These are phyloP conservation scores for Timandra comae DNA, from an alignment of 2,888 invertebrate genomes.

Conservation along the genomic window DNA sequence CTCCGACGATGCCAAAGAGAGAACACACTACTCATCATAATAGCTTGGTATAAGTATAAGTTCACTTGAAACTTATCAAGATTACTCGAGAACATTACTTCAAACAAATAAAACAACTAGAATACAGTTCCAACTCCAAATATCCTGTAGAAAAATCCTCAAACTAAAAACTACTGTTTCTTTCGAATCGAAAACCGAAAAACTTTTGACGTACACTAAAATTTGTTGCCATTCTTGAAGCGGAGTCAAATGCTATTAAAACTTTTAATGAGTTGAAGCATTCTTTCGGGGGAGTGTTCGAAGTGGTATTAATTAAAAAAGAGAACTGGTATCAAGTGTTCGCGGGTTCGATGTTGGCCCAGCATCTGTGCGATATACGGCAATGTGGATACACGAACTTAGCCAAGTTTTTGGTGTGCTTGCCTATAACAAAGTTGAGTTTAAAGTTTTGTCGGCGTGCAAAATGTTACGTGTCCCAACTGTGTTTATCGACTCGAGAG, in stretches of 20 bases:
- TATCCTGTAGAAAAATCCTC: slow-evolving; percentile 3
- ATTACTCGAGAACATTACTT: too few species aligned
- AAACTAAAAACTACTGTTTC: slow-evolving; percentile 32
- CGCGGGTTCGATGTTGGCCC: slow-evolving; percentile 37
- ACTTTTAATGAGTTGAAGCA: slow-evolving; percentile 74
- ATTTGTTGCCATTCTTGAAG: slow-evolving; percentile 59
- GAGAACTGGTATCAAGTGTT: slow-evolving; percentile 57
- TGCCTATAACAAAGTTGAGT: slow-evolving; percentile 36
- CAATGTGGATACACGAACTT: slow-evolving; percentile 20
- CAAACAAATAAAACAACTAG: too few species aligned
- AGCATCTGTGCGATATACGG: slow-evolving; percentile 34
- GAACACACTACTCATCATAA: too few species aligned
- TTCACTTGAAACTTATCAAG: too few species aligned
- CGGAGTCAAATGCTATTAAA: slow-evolving; percentile 73
- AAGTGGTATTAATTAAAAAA: slow-evolving; percentile 76
- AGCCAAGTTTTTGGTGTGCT: slow-evolving; percentile 21
- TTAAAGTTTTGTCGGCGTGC: slow-evolving; percentile 24
- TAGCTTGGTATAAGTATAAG: too few species aligned
- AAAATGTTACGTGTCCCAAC: slow-evolving; percentile 25
- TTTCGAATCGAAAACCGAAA: slow-evolving; percentile 40
- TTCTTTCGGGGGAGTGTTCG: slow-evolving; percentile 69
- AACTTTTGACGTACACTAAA: slow-evolving; percentile 54
- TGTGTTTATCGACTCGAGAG: slow-evolving; percentile 20
- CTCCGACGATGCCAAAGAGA: too few species aligned
- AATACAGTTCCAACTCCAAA: slow-evolving; percentile 11